Evolutionary conservation across 92 coral and sea anemone genomes (phyloP), one percentile per base, ranked within the genome.

Genomic region (Parazoanthus atlanticus): DNA sequence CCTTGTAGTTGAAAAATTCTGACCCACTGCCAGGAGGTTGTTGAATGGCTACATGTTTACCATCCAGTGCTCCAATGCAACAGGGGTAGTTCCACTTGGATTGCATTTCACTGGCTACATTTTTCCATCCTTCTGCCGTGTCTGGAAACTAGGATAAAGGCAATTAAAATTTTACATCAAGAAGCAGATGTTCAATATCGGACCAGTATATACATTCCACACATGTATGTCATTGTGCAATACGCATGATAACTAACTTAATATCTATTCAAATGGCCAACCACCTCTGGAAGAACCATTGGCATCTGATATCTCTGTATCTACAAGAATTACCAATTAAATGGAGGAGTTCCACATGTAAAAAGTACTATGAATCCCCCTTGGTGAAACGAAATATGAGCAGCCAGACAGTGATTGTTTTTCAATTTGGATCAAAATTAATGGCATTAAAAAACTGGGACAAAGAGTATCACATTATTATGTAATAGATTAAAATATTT

Each of bases 71-170:
- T 33, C 86, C 86, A 67, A 69, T 69, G 38, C 87, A 88, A 88
- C 81, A 56, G 54, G 88, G 91, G 74, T 78, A 88, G 86, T 88
- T 88, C 90, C 90, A 88, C 73, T 80, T 80, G 65, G 65, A 32
- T 66, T 71, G 65, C n/a, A 81, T 56, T 32, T 76, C 74, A 72
- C 34, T 52, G 76, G 72, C 86, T 47, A 87, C 78, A 23, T 78
- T 56, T 40, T 74, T 87, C 86, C 77, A 87, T 40, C 78, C 90
- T 26, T 77, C 76, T 77, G 41, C 90, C 26, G 70, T 64, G 21
- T 64, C 23, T 19, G 70, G 70, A 64, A 64, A 16, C 70, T 64
- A 64, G 70, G 70, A 64, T 64, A n/a, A n/a, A n/a, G n/a, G n/a
- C n/a, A n/a, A n/a, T n/a, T n/a, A n/a, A n/a, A n/a, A n/a, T n/a